Evolutionary conservation across 2,113 vertebrate genomes (phyloP).

Genomic region (Lasiurus borealis): DNA sequence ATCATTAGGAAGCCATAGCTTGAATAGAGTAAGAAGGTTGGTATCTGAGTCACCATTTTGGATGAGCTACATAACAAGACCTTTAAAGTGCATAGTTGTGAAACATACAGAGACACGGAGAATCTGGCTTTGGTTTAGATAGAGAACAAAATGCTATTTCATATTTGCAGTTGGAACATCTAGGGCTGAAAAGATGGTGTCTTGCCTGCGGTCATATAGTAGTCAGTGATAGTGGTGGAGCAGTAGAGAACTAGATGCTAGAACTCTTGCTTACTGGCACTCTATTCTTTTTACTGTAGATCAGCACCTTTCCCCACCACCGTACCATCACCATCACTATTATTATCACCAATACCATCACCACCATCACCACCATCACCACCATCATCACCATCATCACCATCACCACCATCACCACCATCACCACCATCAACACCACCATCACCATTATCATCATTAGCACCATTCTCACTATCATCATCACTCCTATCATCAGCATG

Average conservation of each 20-base stretch:
- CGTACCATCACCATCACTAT: too few relatives aligned
- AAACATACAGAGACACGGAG: not conserved
- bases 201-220: not conserved
- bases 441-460: not conserved
- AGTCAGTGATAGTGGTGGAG: not conserved
- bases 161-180: not conserved
- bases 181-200: not conserved
- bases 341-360: too few relatives aligned
- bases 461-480: accelerated
- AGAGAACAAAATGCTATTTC: not conserved
- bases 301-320: not conserved
- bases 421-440: too few relatives aligned
- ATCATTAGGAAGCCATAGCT: not conserved
- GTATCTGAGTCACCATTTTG: not conserved
- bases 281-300: not conserved
- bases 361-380: not conserved
- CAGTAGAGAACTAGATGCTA: not conserved
- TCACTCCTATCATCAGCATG: not conserved
- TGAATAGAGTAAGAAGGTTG: not conserved
- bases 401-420: not conserved
- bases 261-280: not conserved
- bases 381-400: accelerated
- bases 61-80: not conserved
- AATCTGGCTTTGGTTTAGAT: too few relatives aligned
- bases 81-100: not conserved